Evolutionary conservation across 2,797 vertebrate species (phyloP).

Genomic region (Spatula versicolor): DNA sequence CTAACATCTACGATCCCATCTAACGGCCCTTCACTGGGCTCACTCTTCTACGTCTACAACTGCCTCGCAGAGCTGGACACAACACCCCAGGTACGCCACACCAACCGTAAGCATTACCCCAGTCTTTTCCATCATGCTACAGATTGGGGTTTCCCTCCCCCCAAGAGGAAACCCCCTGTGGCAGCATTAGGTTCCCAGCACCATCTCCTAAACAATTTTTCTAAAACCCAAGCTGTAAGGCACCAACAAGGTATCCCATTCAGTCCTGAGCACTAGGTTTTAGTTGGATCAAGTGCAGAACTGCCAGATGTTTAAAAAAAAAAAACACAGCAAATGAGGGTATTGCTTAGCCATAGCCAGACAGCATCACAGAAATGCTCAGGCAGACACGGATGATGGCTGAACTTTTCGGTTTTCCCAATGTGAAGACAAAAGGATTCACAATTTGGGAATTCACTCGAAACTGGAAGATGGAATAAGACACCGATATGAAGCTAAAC

Average conservation of each 20-base stretch:
- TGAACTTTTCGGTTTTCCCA: background rate
- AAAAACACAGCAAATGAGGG: background rate
- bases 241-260: background rate
- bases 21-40: background rate
- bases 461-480: background rate
- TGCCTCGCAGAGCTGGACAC: background rate
- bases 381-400: background rate
- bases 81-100: too few relatives aligned
- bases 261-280: background rate
- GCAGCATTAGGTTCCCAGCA: too few relatives aligned
- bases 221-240: background rate
- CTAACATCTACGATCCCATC: too few relatives aligned
- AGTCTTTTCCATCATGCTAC: background rate
- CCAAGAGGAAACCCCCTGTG: too few relatives aligned
- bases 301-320: background rate
- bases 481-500: too few relatives aligned
- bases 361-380: background rate
- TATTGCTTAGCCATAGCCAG: background rate
- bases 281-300: background rate
- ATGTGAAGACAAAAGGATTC: background rate
- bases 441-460: background rate
- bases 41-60: fast-evolving
- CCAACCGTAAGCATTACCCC: background rate
- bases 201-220: background rate
- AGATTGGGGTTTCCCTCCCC: background rate